Percentiles rank a stretch among this genome's conserved stretches.
Conservation (phyloP, 2,113 vertebrate genomes). For the Zosterops hypoxanthus region DNA sequence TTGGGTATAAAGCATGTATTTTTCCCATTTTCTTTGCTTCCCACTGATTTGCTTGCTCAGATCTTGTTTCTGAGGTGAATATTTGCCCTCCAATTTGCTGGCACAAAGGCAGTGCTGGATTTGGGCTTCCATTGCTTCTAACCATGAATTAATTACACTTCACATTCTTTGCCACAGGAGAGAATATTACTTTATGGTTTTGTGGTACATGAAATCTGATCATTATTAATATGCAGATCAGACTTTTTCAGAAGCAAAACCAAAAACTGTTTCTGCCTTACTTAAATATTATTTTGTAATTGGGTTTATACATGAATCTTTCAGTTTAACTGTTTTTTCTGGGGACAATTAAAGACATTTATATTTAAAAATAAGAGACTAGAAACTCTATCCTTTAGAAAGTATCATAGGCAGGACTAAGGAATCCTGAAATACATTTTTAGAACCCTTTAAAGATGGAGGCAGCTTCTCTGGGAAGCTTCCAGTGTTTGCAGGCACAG, state of each 20-base stretch:
- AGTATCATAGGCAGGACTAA: background rate
- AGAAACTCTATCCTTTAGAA: background rate
- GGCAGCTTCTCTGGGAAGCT: background rate
- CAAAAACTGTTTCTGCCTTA: background rate
- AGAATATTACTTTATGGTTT: background rate
- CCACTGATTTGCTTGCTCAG: background rate
- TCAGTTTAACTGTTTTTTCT: background rate
- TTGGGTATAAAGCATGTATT: background rate
- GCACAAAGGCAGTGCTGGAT: background rate
- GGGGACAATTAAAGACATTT: background rate
- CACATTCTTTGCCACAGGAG: background rate
- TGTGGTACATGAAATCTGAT: background rate
- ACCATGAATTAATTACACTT: background rate
- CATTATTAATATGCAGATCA: background rate
- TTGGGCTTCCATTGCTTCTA: background rate
- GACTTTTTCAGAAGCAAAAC: background rate
- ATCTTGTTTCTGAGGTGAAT: background rate
- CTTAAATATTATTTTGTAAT: background rate
- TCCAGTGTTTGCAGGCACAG: background rate
- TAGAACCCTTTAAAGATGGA: background rate
- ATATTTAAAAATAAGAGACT: background rate
- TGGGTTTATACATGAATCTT: background rate
- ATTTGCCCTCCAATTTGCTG: background rate
- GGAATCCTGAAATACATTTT: background rate
- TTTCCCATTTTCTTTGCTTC: background rate